Evolutionary conservation across 2,113 vertebrate species (phyloP).

Genomic region (Oncorhynchus mykiss): DNA sequence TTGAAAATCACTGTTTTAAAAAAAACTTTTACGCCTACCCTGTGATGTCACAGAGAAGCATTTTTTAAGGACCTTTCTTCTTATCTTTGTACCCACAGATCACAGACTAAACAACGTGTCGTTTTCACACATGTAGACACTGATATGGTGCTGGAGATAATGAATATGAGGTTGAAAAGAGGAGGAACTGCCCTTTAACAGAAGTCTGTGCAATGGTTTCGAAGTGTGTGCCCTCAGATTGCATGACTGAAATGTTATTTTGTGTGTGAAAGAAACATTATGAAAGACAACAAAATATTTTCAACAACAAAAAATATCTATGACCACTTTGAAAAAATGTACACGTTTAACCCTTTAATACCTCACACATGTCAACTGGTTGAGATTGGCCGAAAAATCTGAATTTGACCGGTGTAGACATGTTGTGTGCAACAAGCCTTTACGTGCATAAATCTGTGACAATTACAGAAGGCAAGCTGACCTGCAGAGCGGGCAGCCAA

Average conservation of each 20-base stretch:
- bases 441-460: slow-evolving; percentile 33
- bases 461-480: slow-evolving; percentile 31
- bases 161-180: too few species aligned
- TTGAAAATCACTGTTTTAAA: too few species aligned
- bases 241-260: slow-evolving; percentile 13
- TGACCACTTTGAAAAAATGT: slow-evolving; percentile 48
- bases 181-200: neutral
- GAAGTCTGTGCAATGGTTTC: neutral
- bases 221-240: neutral
- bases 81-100: too few species aligned
- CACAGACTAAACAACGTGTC: too few species aligned
- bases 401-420: slow-evolving; percentile 19
- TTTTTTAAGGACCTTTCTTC: too few species aligned
- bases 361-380: slow-evolving; percentile 32
- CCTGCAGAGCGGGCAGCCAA: slow-evolving; percentile 78
- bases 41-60: too few species aligned
- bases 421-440: slow-evolving; percentile 33
- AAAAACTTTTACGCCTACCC: too few species aligned
- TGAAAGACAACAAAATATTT: slow-evolving; percentile 21
- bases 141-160: too few species aligned
- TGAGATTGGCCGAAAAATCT: slow-evolving; percentile 20
- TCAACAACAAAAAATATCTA: slow-evolving; percentile 10
- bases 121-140: too few species aligned
- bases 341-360: neutral
- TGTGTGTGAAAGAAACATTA: neutral